Evolutionary conservation across 2,888 invertebrate species (phyloP).

Genomic region (Drosophila neoperkinsi): DNA sequence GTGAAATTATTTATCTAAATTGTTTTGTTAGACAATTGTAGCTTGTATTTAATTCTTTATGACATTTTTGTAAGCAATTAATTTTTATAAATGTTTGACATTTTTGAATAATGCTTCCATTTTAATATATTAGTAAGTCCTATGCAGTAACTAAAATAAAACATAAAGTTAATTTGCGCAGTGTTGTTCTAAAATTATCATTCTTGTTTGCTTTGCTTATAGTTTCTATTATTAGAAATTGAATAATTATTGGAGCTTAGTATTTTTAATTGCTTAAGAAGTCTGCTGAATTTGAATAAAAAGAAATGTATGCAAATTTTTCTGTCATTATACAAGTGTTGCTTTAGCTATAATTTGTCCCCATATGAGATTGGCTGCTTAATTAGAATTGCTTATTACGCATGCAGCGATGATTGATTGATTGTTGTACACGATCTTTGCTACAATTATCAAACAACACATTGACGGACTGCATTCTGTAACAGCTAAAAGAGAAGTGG

Average conservation of each 20-base stretch:
- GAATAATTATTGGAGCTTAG: background rate
- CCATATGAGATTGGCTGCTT: slow-evolving; percentile 18
- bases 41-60: background rate
- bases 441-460: slow-evolving; percentile 36
- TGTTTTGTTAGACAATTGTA: slow-evolving; percentile 2
- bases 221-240: background rate
- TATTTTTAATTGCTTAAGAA: background rate
- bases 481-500: slow-evolving; percentile 13
- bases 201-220: background rate
- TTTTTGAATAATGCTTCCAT: background rate
- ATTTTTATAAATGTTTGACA: background rate
- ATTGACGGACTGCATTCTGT: slow-evolving; percentile 23
- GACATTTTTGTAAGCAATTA: background rate
- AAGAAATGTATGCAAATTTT: background rate
- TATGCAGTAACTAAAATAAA: background rate
- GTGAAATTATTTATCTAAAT: background rate
- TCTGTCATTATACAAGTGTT: background rate
- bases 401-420: slow-evolving; percentile 40
- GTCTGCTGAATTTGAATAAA: background rate
- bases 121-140: background rate
- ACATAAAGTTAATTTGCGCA: background rate
- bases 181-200: background rate
- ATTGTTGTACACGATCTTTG: slow-evolving; percentile 39
- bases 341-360: slow-evolving; percentile 22
- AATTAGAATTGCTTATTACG: slow-evolving; percentile 58